Evolutionary conservation across 53 echinoderm and acorn worm genomes (phyloP), one percentile per base, ranked within the genome.

Genomic region (Patiria pectinifera): DNA sequence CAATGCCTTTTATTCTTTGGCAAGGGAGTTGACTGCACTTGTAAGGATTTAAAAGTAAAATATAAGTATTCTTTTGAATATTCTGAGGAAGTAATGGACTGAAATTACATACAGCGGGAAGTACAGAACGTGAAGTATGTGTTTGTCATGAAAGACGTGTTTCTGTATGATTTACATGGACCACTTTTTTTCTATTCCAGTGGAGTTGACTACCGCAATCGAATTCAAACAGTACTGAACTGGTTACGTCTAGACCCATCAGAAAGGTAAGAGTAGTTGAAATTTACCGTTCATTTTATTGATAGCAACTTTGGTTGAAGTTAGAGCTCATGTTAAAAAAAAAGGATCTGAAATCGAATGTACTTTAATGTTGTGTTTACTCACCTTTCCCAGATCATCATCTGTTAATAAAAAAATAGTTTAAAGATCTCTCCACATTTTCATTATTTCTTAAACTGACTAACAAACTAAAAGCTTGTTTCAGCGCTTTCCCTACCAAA

Each of bases 221-320:
- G 90, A 21, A 90, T 90, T 59, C 63, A 90, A 19, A 90, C 90
- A 45, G 90, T 90, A 49, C 47, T 90, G 80, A 90, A 90, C 69
- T 90, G 90, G 90, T 69, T 90, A 45, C 82, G 49, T 63, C 60
- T 90, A 6, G 81, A 81, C 63, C 25, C 80, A 81, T 16, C n/a
- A 69, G 66, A 69, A 81, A 81, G 90, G 90, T 90, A 43, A 60
- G 19, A 14, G 10, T 3, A 24, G 21, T 24, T 23, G 45, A 8
- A 45, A 45, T 10, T 45, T 14, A 79, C 3, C 43, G 7, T 77
- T 48, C 11, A 15, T 3, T 4, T 47, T 19, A 18, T 45, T 79
- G 35, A 35, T 35, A 35, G 35, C 35, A 35, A 35, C 35, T 35
- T 35, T 35, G 35, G 35, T 35, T 35, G 35, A 35, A 35, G 35